Percentiles rank a stretch among this genome's conserved stretches.
Evolutionary conservation across 2,888 invertebrate genomes (phyloP).

Genomic region (Torymus aiolomorphi): DNA sequence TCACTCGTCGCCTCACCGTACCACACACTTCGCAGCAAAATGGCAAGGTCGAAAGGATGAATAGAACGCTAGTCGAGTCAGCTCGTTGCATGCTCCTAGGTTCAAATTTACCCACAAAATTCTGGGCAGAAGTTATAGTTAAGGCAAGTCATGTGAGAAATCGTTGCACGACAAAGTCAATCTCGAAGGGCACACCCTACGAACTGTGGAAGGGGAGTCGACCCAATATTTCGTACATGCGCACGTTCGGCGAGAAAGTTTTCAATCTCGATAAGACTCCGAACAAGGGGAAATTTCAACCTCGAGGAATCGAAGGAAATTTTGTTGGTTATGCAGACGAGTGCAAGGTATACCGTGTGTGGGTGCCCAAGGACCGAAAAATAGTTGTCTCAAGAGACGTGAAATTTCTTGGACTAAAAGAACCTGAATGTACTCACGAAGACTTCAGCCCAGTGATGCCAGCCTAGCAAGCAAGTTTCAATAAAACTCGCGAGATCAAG

Average conservation of each 20-base stretch:
- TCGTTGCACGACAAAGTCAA: neutral
- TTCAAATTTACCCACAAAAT: conserved; percentile 54
- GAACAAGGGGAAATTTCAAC: conserved; percentile 41
- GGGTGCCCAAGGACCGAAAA: conserved; percentile 38
- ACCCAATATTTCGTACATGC: neutral
- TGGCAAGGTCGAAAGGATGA: conserved; percentile 60
- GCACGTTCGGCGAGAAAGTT: conserved; percentile 18
- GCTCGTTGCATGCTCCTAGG: conserved; percentile 60
- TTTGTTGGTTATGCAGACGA: conserved; percentile 48
- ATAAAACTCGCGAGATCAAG: too few relatives aligned
- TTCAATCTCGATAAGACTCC: conserved; percentile 6
- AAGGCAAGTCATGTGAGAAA: conserved; percentile 59
- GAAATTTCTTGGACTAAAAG: conserved; percentile 42
- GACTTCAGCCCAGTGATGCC: neutral
- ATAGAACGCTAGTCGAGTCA: conserved; percentile 59
- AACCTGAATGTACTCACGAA: neutral
- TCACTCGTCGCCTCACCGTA: conserved; percentile 58
- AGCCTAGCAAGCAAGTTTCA: neutral
- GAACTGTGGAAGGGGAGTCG: neutral
- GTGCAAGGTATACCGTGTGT: conserved; percentile 51
- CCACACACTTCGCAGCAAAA: conserved; percentile 61
- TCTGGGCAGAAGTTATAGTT: conserved; percentile 61
- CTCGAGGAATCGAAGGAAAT: conserved; percentile 38
- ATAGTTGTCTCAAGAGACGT: conserved; percentile 38
- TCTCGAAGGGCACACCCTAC: neutral